phyloP scores from a whole-genome alignment of 2,888 invertebrate genomes.

The Entomobrya multifasciata region DNA sequence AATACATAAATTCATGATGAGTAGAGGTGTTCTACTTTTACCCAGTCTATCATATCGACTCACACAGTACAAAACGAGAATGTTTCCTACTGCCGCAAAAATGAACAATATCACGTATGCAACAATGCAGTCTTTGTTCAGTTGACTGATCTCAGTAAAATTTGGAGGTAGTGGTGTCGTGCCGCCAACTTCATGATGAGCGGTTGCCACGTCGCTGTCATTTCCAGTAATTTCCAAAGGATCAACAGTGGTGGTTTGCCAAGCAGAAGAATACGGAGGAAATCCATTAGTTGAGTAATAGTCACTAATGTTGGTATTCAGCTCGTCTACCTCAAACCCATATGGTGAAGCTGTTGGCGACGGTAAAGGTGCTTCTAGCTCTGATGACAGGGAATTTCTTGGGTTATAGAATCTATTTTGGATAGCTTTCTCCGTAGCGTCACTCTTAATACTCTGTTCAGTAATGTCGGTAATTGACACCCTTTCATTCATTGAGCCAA shows the following conservation, averaged over 20 bases:
- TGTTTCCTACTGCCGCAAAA: slow-evolving; percentile 87
- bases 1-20: slow-evolving; percentile 89
- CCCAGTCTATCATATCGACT: slow-evolving; percentile 85
- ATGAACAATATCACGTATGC: slow-evolving; percentile 86
- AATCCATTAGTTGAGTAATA: slow-evolving; percentile 7
- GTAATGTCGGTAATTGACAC: no score
- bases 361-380: not conserved
- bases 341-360: not conserved
- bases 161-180: no score
- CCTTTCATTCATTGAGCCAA: no score
- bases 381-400: not conserved
- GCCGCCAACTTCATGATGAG: not conserved
- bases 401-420: not conserved
- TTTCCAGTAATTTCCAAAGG: no score
- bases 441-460: no score
- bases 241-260: slow-evolving; percentile 20
- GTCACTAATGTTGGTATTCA: not conserved
- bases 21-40: slow-evolving; percentile 84
- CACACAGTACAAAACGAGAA: slow-evolving; percentile 86
- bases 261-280: not conserved
- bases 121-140: slow-evolving; percentile 81
- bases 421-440: not conserved
- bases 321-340: not conserved
- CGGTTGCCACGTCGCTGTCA: no score
- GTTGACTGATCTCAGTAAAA: slow-evolving; percentile 59